Percentiles rank a stretch among this genome's conserved stretches.
Evolutionary conservation across 2,797 vertebrate species (phyloP).

Genomic region (Lepilemur septentrionalis): DNA sequence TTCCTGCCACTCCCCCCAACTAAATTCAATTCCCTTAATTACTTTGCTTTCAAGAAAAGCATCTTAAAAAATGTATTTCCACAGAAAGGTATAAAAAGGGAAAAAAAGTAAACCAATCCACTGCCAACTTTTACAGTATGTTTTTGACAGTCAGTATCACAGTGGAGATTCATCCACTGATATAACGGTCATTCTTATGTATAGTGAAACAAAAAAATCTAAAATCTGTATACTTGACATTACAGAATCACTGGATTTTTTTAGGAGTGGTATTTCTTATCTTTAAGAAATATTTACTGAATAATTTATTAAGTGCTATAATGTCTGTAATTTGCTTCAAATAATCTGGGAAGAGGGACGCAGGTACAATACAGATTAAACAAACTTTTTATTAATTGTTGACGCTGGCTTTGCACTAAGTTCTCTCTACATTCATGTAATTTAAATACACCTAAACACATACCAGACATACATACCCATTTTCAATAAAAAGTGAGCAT

Average conservation of each 20-base stretch:
- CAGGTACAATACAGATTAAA: not conserved
- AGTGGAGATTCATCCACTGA: not conserved
- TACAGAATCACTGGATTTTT: not conserved
- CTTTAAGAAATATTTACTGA: not conserved
- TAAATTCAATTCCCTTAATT: slow-evolving; percentile 7
- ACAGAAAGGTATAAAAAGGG: not conserved
- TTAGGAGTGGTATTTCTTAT: not conserved
- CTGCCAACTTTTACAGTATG: not conserved
- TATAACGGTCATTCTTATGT: not conserved
- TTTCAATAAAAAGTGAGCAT: not conserved
- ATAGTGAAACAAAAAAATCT: not conserved
- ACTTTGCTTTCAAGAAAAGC: not conserved
- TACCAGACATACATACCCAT: not conserved
- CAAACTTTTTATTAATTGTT: not conserved
- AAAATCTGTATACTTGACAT: not conserved
- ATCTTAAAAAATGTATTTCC: not conserved
- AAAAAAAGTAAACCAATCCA: not conserved
- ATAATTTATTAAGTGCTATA: not conserved
- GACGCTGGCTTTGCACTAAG: not conserved
- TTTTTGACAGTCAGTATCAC: slow-evolving; percentile 3
- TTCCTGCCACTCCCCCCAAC: not conserved
- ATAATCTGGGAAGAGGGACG: not conserved
- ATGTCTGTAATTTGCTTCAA: not conserved
- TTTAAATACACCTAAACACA: not conserved
- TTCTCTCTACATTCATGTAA: not conserved